phyloP scores from a whole-genome alignment of 2,888 invertebrate species.

The Drosophila picticornis region DNA sequence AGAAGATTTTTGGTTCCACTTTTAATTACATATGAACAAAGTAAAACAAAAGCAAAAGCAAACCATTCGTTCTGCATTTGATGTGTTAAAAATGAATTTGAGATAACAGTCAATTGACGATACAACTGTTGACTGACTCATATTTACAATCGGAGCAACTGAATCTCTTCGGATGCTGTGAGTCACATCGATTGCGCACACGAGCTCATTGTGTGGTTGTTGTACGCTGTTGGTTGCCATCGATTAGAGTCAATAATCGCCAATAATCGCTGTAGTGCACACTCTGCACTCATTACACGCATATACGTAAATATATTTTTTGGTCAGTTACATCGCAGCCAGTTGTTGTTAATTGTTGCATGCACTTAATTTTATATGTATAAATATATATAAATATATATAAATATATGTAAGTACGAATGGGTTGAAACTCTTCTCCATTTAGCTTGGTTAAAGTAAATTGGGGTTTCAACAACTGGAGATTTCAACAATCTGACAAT shows the following conservation, averaged over 20 bases:
- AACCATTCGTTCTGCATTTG: constrained; percentile 1
- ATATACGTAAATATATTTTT: constrained; percentile 51
- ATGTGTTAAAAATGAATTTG: constrained; percentile 26
- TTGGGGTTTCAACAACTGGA: neutral
- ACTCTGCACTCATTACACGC: constrained; percentile 22
- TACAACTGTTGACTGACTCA: constrained; percentile 13
- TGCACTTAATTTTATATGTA: constrained; percentile 27
- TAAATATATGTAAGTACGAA: neutral
- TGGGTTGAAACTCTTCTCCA: neutral
- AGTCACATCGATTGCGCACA: constrained; percentile 67
- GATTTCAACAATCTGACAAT: neutral
- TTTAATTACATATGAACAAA: neutral
- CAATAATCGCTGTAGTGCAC: constrained; percentile 21
- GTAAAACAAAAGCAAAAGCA: neutral
- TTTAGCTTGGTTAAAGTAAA: neutral
- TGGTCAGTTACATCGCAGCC: constrained; percentile 51
- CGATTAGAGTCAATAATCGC: constrained; percentile 53
- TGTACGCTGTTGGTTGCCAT: constrained; percentile 10
- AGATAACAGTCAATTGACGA: constrained; percentile 17
- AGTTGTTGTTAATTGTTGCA: constrained; percentile 61
- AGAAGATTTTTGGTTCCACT: neutral
- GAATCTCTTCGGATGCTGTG: constrained; percentile 19
- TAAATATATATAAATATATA: neutral
- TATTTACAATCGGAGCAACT: neutral
- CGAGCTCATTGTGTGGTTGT: constrained; percentile 46